Conservation (phyloP, 2,888 invertebrate species). For the Melolontha melolontha region DNA sequence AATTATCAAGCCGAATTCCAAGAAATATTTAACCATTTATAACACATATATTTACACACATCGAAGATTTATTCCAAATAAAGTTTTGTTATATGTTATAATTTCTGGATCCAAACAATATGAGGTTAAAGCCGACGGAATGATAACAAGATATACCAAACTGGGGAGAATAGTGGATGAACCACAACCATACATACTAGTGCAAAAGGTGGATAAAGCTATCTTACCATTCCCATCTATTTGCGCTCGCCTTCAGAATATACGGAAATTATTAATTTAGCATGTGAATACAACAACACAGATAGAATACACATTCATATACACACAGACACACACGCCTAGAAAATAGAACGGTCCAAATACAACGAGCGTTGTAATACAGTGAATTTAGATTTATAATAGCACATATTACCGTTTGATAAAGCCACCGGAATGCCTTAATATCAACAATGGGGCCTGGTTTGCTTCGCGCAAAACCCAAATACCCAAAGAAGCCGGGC, state of each 20-base stretch:
- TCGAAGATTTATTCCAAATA: no score
- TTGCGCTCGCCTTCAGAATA: slow-evolving; percentile 28
- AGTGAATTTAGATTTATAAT: slow-evolving; percentile 42
- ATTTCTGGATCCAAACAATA: no score
- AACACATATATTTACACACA: no score
- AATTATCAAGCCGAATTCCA: no score
- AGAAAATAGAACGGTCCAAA: not conserved
- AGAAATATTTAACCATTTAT: no score
- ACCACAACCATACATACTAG: not conserved
- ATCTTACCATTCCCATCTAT: slow-evolving; percentile 35
- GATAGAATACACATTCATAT: not conserved
- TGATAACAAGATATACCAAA: not conserved
- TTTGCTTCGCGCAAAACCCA: slow-evolving; percentile 18
- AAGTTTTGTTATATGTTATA: no score
- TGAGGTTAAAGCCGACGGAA: no score
- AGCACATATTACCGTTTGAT: slow-evolving; percentile 42
- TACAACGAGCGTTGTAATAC: slow-evolving; percentile 25
- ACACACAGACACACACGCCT: no score
- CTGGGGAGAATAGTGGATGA: not conserved
- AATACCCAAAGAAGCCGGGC: slow-evolving; percentile 33
- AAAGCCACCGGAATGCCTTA: slow-evolving; percentile 41
- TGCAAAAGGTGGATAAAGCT: slow-evolving; percentile 37
- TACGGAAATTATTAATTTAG: slow-evolving; percentile 44
- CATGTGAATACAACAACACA: slow-evolving; percentile 30
- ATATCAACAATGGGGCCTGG: slow-evolving; percentile 38